A percentile compares a stretch with the other conserved stretches of the same genome.
These are phyloP conservation scores for Osmoderma eremita DNA, from an alignment of 2,888 invertebrate species.

Conservation along the genomic window DNA sequence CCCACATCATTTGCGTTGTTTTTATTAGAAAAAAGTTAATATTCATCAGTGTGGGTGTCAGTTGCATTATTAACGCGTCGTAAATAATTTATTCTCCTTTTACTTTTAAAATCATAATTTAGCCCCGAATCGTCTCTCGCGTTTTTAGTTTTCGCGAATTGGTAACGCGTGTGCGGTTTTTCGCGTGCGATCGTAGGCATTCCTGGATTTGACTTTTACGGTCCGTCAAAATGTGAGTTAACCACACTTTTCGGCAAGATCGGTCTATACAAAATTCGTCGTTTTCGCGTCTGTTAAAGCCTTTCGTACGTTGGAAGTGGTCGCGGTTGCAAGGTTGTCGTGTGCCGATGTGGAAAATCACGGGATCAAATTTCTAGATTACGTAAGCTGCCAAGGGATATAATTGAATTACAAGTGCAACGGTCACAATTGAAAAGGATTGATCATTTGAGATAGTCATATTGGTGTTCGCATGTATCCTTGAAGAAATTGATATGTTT, in stretches of 20 bases:
- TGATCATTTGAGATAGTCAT: background rate
- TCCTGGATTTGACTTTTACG: background rate
- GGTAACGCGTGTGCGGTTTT: no score
- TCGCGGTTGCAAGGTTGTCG: background rate
- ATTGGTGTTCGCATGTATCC: no score
- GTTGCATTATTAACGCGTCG: background rate
- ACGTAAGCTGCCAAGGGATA: conserved; percentile 1
- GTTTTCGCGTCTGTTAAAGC: conserved; percentile 3
- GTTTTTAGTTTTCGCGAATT: background rate
- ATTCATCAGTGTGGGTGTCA: conserved; percentile 10
- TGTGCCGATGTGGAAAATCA: background rate
- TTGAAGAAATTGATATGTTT: no score
- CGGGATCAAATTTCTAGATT: conserved; percentile 4
- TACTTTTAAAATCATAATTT: no score
- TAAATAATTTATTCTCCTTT: no score
- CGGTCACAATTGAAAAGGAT: background rate
- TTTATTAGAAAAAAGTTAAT: conserved; percentile 12
- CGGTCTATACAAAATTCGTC: conserved; percentile 9
- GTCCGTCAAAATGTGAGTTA: conserved; percentile 8
- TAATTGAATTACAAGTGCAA: conserved; percentile 18
- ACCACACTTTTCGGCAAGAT: conserved; percentile 27
- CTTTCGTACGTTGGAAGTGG: background rate
- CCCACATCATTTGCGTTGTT: background rate
- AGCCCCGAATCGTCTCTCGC: background rate
- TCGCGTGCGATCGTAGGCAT: no score